Base-by-base conservation (phyloP, 2,888 invertebrate genomes). In the Drosophila pseudotakahashii region DNA sequence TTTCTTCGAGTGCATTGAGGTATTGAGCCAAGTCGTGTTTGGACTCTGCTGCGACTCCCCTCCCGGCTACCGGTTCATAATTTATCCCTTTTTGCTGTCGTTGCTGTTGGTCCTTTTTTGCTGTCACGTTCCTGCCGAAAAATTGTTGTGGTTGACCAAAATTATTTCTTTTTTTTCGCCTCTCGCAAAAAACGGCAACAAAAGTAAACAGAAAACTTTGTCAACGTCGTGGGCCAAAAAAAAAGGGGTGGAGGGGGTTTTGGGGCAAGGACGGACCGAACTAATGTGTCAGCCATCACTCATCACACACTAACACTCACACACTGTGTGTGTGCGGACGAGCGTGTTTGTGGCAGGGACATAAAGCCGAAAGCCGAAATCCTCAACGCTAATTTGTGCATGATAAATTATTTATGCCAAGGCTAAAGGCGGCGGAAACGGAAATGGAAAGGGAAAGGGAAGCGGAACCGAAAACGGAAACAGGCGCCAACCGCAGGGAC, bases 381-480 rank as follows among this genome's bases (percentile, higher is more conserved):
- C 81, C 80, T 73, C 70, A 61, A 73, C 79, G 86, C 89, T 89
- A 88, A 89, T 89, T 91, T 89, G 84, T 80, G 79, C 82, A 80
- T 88, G 83, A 91, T 90, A 90, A 91, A 90, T 90, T 89, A 90
- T 90, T 90, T 89, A 90, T 89, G 88, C 76, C 84, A 81, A 81
- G 83, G 73, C 76, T 77, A 77, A 76, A 47, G 42, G 48, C 34
- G 34, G 34, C 34, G 34, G 34, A 34, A 34, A 11, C 11, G 34
- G 34, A 34, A 34, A 5, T 1, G 34, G 34, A 19, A 3, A 19
- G 19, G 19, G 1, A 19, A 2, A 19, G 19, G 19, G 19, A 30
- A 30, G 7, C 1, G 34, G 34, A 36, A 36, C 11, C 10, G 34
- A 13, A 36, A 36, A 16, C 66, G 59, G 39, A 71, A 71, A 48